These are phyloP conservation scores for Ovibos moschatus DNA, from an alignment of 2,113 vertebrate species.

Conservation along the genomic window DNA sequence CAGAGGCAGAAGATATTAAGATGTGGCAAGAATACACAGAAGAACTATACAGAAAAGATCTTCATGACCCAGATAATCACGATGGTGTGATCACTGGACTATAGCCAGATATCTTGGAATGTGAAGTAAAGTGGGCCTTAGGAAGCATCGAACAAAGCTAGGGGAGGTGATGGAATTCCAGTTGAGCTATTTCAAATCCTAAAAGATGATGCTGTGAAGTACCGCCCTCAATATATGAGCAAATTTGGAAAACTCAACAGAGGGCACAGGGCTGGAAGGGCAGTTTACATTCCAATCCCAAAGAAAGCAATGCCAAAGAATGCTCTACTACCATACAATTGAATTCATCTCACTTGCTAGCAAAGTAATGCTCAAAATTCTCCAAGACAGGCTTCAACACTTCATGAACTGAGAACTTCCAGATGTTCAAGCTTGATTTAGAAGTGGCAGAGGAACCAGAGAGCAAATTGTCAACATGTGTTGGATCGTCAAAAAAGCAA, in stretches of 20 bases:
- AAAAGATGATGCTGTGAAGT: background rate
- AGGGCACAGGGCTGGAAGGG: background rate
- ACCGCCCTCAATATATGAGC: background rate
- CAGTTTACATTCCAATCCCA: background rate
- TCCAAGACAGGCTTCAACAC: background rate
- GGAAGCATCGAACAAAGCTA: background rate
- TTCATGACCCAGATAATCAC: background rate
- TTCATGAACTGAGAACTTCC: background rate
- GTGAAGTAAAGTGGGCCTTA: background rate
- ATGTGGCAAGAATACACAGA: background rate
- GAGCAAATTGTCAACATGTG: too few relatives aligned
- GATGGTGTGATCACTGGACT: background rate
- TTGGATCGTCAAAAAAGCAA: too few relatives aligned
- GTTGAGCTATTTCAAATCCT: background rate
- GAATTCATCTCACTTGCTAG: background rate
- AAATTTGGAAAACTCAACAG: background rate
- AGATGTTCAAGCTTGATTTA: background rate
- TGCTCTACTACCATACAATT: background rate
- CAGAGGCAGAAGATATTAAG: background rate
- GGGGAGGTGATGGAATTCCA: background rate
- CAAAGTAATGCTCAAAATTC: background rate
- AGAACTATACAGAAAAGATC: background rate
- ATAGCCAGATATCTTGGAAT: background rate
- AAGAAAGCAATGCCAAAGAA: background rate
- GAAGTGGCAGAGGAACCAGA: background rate